These are phyloP conservation scores for Pollimyrus isidori DNA, from an alignment of 2,113 vertebrate genomes.

Conservation along the genomic window DNA sequence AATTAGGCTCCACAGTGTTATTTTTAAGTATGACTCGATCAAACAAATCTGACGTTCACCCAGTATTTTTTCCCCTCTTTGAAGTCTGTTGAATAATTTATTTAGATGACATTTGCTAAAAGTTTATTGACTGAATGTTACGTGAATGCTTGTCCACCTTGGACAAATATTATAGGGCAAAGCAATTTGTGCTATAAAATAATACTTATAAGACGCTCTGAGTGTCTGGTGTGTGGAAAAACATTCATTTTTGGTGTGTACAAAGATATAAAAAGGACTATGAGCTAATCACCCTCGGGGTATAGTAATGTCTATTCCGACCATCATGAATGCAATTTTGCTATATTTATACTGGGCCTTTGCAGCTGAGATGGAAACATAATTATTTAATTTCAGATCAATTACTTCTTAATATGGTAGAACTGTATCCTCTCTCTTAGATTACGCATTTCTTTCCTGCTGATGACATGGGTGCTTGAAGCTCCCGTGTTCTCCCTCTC, in stretches of 20 bases:
- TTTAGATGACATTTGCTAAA: slow-evolving; percentile 24
- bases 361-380: background rate
- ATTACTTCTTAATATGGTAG: background rate
- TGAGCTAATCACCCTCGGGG: background rate
- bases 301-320: background rate
- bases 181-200: background rate
- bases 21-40: slow-evolving; percentile 8
- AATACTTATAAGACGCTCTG: background rate
- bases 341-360: background rate
- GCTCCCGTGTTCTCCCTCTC: background rate
- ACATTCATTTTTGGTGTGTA: background rate
- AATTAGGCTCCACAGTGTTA: slow-evolving; percentile 13
- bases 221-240: background rate
- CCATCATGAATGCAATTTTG: background rate
- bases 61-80: slow-evolving; percentile 15
- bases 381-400: background rate
- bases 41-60: slow-evolving; percentile 10
- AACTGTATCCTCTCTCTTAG: background rate
- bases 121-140: slow-evolving; percentile 22
- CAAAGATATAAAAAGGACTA: background rate
- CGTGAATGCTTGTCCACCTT: background rate
- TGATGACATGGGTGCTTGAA: background rate
- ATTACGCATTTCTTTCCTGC: background rate
- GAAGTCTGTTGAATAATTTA: slow-evolving; percentile 30
- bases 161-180: background rate